Conservation (phyloP, 2,888 invertebrate species). For the Dasypolia templi region DNA sequence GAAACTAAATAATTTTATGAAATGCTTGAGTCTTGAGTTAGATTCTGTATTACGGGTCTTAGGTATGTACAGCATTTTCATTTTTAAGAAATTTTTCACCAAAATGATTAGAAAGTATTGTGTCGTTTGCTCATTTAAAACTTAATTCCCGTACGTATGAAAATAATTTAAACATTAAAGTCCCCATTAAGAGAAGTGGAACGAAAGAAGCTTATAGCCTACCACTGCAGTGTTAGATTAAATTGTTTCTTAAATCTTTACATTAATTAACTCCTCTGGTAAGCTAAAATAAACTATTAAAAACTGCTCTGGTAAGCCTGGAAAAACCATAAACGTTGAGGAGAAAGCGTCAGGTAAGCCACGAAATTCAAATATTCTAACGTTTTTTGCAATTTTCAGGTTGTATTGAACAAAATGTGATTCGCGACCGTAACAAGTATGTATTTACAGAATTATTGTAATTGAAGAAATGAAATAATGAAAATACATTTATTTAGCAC, state of each 20-base stretch:
- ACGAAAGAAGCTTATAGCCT: neutral
- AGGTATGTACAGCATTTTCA: too few relatives aligned
- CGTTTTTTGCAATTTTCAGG: too few relatives aligned
- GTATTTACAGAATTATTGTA: too few relatives aligned
- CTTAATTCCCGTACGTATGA: neutral
- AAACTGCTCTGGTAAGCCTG: neutral
- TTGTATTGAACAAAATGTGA: too few relatives aligned
- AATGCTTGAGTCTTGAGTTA: neutral
- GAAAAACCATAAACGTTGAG: conserved; percentile 1
- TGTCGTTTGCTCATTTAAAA: neutral
- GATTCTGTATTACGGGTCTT: neutral
- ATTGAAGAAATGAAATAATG: too few relatives aligned
- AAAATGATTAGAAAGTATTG: neutral
- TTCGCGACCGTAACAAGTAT: too few relatives aligned
- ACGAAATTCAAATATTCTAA: too few relatives aligned
- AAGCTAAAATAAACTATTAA: too few relatives aligned
- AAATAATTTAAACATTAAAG: neutral
- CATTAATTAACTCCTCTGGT: too few relatives aligned
- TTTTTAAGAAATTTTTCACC: neutral
- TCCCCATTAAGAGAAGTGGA: neutral
- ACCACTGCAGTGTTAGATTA: neutral
- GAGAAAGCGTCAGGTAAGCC: too few relatives aligned
- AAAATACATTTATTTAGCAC: too few relatives aligned
- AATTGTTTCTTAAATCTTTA: neutral
- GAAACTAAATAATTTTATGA: neutral